These are phyloP conservation scores for Brachypterus glaber DNA, from an alignment of 2,888 invertebrate species.

Conservation along the genomic window DNA sequence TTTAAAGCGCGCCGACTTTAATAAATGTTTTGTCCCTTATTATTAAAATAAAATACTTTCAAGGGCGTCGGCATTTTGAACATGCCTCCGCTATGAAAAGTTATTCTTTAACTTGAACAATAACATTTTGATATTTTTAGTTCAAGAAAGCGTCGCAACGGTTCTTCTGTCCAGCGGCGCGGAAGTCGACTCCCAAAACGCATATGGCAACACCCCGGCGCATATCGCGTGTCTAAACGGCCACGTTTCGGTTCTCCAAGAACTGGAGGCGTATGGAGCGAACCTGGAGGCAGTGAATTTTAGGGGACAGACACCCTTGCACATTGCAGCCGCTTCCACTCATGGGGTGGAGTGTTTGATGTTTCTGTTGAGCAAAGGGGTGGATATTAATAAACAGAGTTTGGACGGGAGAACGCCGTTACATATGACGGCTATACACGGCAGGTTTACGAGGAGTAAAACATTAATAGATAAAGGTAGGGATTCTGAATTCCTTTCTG, in stretches of 20 bases:
- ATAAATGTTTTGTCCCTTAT: too few species aligned
- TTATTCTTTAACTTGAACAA: too few species aligned
- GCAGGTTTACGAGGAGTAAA: conserved; percentile 53
- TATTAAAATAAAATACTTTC: too few species aligned
- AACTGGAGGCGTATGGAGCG: conserved; percentile 44
- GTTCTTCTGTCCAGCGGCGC: conserved; percentile 46
- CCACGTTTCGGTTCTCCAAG: conserved; percentile 45
- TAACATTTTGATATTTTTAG: too few species aligned
- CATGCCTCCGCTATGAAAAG: too few species aligned
- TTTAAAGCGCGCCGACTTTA: too few species aligned
- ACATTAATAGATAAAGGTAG: conserved; percentile 50
- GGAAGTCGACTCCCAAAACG: conserved; percentile 48
- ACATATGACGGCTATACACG: conserved; percentile 58
- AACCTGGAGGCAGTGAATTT: conserved; percentile 46
- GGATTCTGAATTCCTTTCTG: too few species aligned
- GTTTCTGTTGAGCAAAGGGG: conserved; percentile 45
- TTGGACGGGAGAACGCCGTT: conserved; percentile 52
- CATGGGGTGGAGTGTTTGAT: conserved; percentile 52
- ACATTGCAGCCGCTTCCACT: conserved; percentile 51
- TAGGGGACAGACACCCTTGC: conserved; percentile 50
- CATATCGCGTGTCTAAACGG: conserved; percentile 55
- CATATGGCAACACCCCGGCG: conserved; percentile 50
- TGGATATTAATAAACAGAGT: conserved; percentile 47
- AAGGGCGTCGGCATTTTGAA: too few species aligned
- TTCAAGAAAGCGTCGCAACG: conserved; percentile 28